Base-by-base conservation (phyloP, 1,140 invertebrate species). In the Gryllus bimaculatus region DNA sequence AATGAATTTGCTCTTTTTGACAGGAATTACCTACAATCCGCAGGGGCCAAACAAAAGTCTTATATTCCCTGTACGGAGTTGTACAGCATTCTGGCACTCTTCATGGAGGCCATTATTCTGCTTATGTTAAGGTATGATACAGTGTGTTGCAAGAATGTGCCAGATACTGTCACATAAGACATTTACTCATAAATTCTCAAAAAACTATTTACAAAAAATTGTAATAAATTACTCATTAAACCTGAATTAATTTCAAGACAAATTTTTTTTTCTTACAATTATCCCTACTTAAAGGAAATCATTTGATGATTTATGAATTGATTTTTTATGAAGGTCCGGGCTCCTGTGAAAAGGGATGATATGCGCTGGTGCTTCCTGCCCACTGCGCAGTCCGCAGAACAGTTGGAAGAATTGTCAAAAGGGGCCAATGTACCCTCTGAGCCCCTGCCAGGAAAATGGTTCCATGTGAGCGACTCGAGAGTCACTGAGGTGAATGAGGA, bases 71-170 rank as follows among this genome's bases (percentile, higher is more conserved):
- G 21, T 99, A 98, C 84, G 97, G 96, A 7, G 91, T 99, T 8
- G 96, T 99, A 18, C 96, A 96, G 84, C 98, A 99, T 84, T 93
- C 92, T 79, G 98, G 98, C 7, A 91, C 92, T 18, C 90, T 98
- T 81, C 92, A 93, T 82, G 93, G 94, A 76, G 98, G 97, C 7
- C 98, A 99, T 86, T 99, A 99, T 84, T 93, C 96, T n/a, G 96
- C 97, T 8, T 99, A 97, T 84, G 94, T 95, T 3, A 95, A 95
- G 87, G 93, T 94, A 81, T 66, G 26, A 39, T 2, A 39, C 82
- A 77, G 73, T 73, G 47, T 47, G 21, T 77, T 54, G 77, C 15
- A 15, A 47, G 1, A 39, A 39, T 39, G 26, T 39, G 26, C 26
- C 26, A 39, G 26, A 2, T 39, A 39, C 1, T 39, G 26, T 39